These are phyloP conservation scores for Heliconius ismenius DNA, from an alignment of 2,888 invertebrate species.

Conservation along the genomic window DNA sequence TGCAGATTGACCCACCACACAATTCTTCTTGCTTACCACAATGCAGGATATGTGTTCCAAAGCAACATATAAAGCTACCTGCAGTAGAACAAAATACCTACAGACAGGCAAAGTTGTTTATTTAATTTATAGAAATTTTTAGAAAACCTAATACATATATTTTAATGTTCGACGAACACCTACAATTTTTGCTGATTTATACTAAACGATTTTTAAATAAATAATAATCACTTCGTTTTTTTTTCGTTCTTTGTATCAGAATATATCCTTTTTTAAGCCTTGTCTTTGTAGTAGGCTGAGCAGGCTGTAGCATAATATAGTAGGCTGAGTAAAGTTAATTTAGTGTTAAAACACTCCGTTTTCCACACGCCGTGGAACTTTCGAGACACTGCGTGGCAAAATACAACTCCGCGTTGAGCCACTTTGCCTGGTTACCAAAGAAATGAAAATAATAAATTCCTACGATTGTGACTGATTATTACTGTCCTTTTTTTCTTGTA, in stretches of 20 bases:
- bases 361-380: too few species aligned
- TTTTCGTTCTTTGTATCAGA: background rate
- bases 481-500: background rate
- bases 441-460: too few species aligned
- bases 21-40: background rate
- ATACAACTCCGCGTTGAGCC: too few species aligned
- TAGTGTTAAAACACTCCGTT: too few species aligned
- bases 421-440: too few species aligned
- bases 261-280: background rate
- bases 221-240: background rate
- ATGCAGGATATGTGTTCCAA: background rate
- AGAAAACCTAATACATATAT: constrained; percentile 24
- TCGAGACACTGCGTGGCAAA: too few species aligned
- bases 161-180: constrained; percentile 15
- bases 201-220: background rate
- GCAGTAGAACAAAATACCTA: too few species aligned
- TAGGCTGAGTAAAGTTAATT: too few species aligned
- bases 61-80: background rate
- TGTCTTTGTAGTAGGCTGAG: background rate
- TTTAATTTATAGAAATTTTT: constrained; percentile 26
- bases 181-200: background rate
- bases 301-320: too few species aligned
- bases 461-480: too few species aligned
- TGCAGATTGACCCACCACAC: too few species aligned
- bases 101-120: constrained; percentile 4